These are phyloP conservation scores for Apotomis turbidana DNA, from an alignment of 2,888 invertebrate genomes.

Conservation along the genomic window DNA sequence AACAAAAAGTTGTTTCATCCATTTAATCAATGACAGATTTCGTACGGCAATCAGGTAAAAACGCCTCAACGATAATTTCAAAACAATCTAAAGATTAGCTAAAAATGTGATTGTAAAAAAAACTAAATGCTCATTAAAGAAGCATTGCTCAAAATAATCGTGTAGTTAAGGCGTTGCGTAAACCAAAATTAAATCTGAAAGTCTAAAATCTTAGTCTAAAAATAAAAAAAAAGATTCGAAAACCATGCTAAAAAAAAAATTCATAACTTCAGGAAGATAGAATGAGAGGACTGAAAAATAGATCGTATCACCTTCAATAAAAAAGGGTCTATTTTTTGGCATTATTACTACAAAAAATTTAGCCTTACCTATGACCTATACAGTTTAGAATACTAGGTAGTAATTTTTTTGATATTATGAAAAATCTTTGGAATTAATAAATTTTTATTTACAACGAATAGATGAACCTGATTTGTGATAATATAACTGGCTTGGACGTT, in stretches of 20 bases:
- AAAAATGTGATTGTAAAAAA: slow-evolving; percentile 22
- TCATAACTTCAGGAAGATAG: slow-evolving; percentile 27
- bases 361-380: no score
- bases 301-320: slow-evolving; percentile 16
- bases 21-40: no score
- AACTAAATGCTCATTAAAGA: slow-evolving; percentile 34
- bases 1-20: no score
- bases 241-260: slow-evolving; percentile 18
- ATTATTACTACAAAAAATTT: neutral
- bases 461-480: no score
- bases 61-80: slow-evolving; percentile 8
- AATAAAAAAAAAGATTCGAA: slow-evolving; percentile 11
- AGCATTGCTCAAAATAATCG: slow-evolving; percentile 37
- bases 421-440: no score
- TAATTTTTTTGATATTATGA: no score
- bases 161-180: slow-evolving; percentile 39
- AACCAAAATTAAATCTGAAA: slow-evolving; percentile 17
- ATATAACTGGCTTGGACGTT: no score
- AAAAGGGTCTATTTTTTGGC: slow-evolving; percentile 20
- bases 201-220: slow-evolving; percentile 10
- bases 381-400: no score
- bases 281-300: slow-evolving; percentile 25
- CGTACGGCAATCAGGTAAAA: neutral
- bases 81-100: slow-evolving; percentile 28
- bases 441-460: no score